Conservation (phyloP, 1,140 invertebrate genomes). For the Sipha flava region DNA sequence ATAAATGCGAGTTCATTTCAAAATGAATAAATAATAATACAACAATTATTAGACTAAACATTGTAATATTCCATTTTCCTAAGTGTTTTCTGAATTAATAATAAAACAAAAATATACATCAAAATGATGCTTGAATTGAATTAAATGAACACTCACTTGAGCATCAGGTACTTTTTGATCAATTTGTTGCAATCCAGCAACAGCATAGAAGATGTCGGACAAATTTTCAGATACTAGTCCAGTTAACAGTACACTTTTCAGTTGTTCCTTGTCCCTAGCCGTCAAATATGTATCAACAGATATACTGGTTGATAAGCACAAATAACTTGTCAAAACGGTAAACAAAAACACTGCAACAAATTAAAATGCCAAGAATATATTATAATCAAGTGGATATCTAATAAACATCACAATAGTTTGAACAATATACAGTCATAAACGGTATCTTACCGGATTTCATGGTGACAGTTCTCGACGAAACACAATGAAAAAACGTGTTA, state of each 20-base stretch:
- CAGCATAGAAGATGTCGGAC: constrained; percentile 49
- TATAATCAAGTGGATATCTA: background rate
- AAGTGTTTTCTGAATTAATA: too few relatives aligned
- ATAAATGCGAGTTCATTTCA: too few relatives aligned
- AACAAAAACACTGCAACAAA: background rate
- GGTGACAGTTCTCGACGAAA: background rate
- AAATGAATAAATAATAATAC: too few relatives aligned
- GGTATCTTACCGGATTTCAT: background rate
- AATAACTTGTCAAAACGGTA: background rate
- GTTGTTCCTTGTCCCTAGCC: constrained; percentile 46
- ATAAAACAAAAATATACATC: too few relatives aligned
- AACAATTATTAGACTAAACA: too few relatives aligned
- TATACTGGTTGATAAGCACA: background rate
- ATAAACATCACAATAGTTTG: background rate
- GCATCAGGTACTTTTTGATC: constrained; percentile 46
- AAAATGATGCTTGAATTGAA: too few relatives aligned
- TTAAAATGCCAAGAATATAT: background rate
- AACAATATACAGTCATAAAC: background rate
- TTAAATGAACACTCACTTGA: constrained; percentile 42
- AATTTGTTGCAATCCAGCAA: constrained; percentile 49
- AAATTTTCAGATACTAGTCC: constrained; percentile 49
- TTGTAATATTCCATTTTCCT: too few relatives aligned
- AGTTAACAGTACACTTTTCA: constrained; percentile 50
- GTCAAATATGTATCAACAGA: constrained; percentile 48
- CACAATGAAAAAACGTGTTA: background rate